phyloP scores from a whole-genome alignment of 2,113 vertebrate species.

The Elanoides forficatus region DNA sequence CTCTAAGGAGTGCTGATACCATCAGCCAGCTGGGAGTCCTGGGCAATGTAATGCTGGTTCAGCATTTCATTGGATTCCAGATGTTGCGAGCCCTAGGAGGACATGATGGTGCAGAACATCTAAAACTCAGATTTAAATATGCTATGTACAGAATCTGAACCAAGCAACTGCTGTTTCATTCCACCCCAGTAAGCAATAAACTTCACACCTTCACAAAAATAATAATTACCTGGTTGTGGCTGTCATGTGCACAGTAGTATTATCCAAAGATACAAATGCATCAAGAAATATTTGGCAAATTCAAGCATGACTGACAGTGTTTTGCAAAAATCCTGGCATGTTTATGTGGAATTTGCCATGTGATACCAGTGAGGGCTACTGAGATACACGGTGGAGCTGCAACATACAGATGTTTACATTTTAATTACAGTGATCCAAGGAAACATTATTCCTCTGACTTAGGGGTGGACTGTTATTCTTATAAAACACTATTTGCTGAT shows the following conservation, averaged over 20 bases:
- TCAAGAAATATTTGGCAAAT: not conserved
- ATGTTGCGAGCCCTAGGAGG: not conserved
- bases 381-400: not conserved
- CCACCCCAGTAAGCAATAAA: not conserved
- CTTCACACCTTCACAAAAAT: not conserved
- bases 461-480: not conserved
- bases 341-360: not conserved
- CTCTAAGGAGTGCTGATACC: not conserved
- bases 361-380: not conserved
- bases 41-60: not conserved
- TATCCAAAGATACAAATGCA: not conserved
- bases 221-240: not conserved
- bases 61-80: not conserved
- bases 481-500: not conserved
- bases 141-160: not conserved
- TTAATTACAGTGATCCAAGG: slow-evolving; percentile 6
- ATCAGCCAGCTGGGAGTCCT: not conserved
- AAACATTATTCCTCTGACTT: not conserved
- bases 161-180: not conserved
- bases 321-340: not conserved
- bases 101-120: not conserved
- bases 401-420: not conserved
- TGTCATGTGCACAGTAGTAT: not conserved
- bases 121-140: not conserved
- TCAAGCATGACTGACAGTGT: not conserved